Base-by-base conservation (phyloP, 2,113 vertebrate species). In the Dolichotis patagonum region DNA sequence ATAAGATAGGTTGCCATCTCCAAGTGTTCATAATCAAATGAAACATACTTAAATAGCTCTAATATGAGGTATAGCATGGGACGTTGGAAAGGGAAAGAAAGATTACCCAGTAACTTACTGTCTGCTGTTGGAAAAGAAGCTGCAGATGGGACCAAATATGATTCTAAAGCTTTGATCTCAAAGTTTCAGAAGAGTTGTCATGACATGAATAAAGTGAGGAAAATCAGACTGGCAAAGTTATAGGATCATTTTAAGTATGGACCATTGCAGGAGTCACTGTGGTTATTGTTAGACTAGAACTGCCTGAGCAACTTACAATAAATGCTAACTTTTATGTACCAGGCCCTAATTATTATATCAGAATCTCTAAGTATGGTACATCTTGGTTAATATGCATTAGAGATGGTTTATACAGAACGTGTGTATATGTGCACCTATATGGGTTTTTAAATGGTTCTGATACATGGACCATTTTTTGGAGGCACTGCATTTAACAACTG, bases 1-100 rank as follows among this genome's bases (percentile, higher is more conserved):
- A 52, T 67, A 60, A 52, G 30, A 62, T 38, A 85, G 14, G 16
- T n/a, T 85, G 24, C 54, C 83, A 9, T 92, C 22, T 81, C 81
- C 56, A 92, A 35, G 35, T 86, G 38, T 63, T 87, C 85, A 52
- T 54, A 94, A 62, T 87, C 67, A 84, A 95, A 89, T 38, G 87
- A 19, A 95, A 77, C 38, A 94, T 58, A 71, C 13, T 67, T 81
- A 41, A 88, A 80, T 49, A 67, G 58, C 60, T 95, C 52, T 69
- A 90, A 84, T 43, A 65, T 65, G 71, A 71, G 32, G 17, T 30
- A 67, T 35, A 90, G 26, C 7, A 58, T 69, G 71, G 54, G 54
- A 63, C 52, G 7, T n/a, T 19, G 1, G 35, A 73, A 96, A 86
- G 69, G 5, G 71, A 84, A 28, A 63, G 81, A 73, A 73, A 73